These are phyloP conservation scores for Oreochromis tanganicae DNA, from an alignment of 2,113 vertebrate species.

Conservation along the genomic window DNA sequence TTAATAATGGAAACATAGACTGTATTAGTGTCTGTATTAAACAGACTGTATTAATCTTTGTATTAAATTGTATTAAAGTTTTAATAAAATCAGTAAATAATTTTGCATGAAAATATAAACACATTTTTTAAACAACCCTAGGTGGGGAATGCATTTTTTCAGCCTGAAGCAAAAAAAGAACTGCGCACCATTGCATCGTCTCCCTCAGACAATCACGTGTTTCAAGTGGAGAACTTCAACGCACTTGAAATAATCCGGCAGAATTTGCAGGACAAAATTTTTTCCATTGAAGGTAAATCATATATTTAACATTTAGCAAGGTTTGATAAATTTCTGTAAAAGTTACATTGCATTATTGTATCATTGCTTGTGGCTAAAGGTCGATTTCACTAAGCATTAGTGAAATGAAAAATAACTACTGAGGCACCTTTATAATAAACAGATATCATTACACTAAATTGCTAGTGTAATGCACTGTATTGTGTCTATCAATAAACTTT, in stretches of 20 bases:
- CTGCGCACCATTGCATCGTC: too few species aligned
- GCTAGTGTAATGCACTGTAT: rapidly evolving
- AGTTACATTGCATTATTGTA: not conserved
- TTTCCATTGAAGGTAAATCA: not conserved
- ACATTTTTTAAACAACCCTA: too few species aligned
- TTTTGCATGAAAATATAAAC: too few species aligned
- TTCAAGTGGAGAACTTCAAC: not conserved
- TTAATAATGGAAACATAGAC: too few species aligned
- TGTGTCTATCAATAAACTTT: not conserved
- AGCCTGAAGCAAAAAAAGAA: too few species aligned
- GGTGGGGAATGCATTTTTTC: too few species aligned
- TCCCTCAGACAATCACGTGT: not conserved
- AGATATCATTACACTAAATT: not conserved
- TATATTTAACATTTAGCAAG: not conserved
- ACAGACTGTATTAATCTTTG: too few species aligned
- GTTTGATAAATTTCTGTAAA: not conserved
- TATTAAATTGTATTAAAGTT: too few species aligned
- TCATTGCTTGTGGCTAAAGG: too few species aligned
- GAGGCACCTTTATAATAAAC: not conserved
- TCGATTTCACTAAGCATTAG: not conserved
- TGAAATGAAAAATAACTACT: not conserved
- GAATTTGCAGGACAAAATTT: not conserved
- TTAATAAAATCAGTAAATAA: too few species aligned
- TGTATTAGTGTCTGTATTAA: too few species aligned
- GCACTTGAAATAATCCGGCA: not conserved